These are phyloP conservation scores for Rhabdomys pumilio DNA, from an alignment of 2,797 vertebrate species.

Conservation along the genomic window DNA sequence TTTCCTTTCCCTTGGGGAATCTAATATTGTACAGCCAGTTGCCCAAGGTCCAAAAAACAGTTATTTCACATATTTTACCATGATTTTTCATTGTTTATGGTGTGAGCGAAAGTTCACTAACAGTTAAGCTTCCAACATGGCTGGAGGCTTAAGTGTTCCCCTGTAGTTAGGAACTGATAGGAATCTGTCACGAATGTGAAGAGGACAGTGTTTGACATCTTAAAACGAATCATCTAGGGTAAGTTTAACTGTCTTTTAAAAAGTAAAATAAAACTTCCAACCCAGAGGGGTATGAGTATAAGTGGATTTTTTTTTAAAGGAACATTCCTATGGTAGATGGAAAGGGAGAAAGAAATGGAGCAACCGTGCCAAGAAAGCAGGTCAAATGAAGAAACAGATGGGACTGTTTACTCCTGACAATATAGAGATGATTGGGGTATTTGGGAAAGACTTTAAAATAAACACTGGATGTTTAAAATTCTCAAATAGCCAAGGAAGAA, in stretches of 20 bases:
- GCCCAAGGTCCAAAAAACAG: constrained; percentile 10
- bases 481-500: constrained; percentile 69
- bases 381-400: constrained; percentile 67
- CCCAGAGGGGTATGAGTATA: constrained; percentile 54
- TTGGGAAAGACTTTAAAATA: constrained; percentile 82
- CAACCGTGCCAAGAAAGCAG: constrained; percentile 70
- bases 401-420: constrained; percentile 80
- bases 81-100: constrained; percentile 50
- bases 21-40: background rate
- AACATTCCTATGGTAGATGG: constrained; percentile 36
- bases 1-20: constrained; percentile 49
- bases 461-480: constrained; percentile 81
- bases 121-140: constrained; percentile 57
- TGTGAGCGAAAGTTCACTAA: constrained; percentile 42
- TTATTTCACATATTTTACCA: constrained; percentile 53
- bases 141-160: constrained; percentile 47
- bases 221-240: constrained; percentile 63
- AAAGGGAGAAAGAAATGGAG: constrained; percentile 42
- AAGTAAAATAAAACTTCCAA: constrained; percentile 66
- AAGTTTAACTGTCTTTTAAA: constrained; percentile 55
- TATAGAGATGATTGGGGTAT: constrained; percentile 80
- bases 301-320: background rate
- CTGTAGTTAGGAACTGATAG: constrained; percentile 28
- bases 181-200: constrained; percentile 40
- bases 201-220: constrained; percentile 62